These are phyloP conservation scores for Coracias cyanogaster DNA, from an alignment of 2,797 vertebrate genomes.

Conservation along the genomic window DNA sequence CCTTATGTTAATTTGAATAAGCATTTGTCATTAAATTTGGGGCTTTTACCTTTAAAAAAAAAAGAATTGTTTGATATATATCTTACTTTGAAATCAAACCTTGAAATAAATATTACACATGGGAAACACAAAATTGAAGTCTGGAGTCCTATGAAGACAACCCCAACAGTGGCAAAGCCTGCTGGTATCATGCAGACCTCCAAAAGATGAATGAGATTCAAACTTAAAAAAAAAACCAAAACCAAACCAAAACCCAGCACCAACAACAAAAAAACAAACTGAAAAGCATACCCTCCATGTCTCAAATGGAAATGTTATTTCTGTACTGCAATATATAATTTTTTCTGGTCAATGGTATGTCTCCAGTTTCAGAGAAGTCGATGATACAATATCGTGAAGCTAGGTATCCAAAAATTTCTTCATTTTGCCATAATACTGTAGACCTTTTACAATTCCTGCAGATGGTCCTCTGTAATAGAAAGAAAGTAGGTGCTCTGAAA, in stretches of 20 bases:
- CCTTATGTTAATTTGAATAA: neutral
- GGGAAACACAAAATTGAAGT: conserved; percentile 21
- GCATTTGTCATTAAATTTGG: neutral
- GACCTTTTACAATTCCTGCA: neutral
- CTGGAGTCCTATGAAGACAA: neutral
- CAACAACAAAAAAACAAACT: neutral
- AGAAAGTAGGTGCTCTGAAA: neutral
- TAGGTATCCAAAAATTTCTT: neutral
- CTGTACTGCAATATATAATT: neutral
- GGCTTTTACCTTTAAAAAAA: neutral
- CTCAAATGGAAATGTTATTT: conserved; percentile 2
- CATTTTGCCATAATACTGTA: neutral
- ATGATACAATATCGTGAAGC: neutral
- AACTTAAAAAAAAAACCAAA: neutral
- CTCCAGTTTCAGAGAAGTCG: neutral
- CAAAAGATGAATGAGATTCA: neutral
- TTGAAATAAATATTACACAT: conserved; percentile 61
- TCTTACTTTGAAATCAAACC: conserved; percentile 34
- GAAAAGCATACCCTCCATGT: neutral
- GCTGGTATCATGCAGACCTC: neutral
- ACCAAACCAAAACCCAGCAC: neutral
- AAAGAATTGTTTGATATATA: neutral
- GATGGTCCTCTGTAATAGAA: neutral
- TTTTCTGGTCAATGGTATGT: neutral
- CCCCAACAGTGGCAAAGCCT: neutral